Evolutionary conservation across 2,888 invertebrate genomes (phyloP), one percentile per base, ranked within the genome.

Genomic region (Chrysomela aeneicollis): DNA sequence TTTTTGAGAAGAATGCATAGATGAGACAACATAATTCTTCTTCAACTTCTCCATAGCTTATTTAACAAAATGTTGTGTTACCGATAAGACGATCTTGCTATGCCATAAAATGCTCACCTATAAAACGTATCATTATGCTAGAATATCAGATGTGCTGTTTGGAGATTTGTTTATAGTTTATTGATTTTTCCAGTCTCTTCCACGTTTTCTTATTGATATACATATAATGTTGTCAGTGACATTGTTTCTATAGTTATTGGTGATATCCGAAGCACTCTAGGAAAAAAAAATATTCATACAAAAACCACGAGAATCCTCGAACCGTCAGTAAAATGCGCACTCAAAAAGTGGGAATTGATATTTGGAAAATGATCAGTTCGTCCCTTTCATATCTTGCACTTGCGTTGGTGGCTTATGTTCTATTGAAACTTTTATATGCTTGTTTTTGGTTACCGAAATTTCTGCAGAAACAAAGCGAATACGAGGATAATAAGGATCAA

Each of bases 301-400:
- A n/a, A n/a, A n/a, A n/a, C n/a, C 12, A 30, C 35, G 35, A 18
- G 17, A 54, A 15, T 12, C n/a, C 52, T 37, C 8, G 59, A 73
- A n/a, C n/a, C n/a, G n/a, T n/a, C n/a, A n/a, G n/a, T n/a, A n/a
- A n/a, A 75, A 90, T 90, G 89, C 87, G 87, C 77, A 82, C 86
- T 68, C 90, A 91, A 80, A 86, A 89, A 85, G 88, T 91, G 0
- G 85, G 85, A 19, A 88, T 91, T 32, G 89, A 91, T 78, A 85
- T 87, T 68, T 87, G 88, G 85, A 86, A 87, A 66, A 90, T 91
- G 90, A 81, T 86, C 0, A 86, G 86, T 74, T 86, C 88, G 0
- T 88, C 90, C 78, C 76, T 86, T 42, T 85, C 86, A 12, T 91
- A 90, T 74, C 83, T 88, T 52, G 84, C 84, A 0, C 77, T 91